phyloP scores from a whole-genome alignment of 2,113 vertebrate species.

The Ptychochromis oligacanthus region DNA sequence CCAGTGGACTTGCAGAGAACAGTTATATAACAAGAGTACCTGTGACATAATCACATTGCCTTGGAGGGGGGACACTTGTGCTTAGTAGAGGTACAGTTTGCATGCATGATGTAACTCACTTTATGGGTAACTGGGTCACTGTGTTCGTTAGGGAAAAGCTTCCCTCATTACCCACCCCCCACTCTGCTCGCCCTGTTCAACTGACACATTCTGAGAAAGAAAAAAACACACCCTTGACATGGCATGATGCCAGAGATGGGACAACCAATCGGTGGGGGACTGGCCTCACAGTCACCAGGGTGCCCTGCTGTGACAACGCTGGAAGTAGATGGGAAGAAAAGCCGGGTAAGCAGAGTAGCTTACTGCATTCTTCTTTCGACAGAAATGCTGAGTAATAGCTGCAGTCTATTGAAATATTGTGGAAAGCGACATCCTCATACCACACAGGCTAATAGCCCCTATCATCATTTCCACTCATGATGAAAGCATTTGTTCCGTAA shows the following conservation, averaged over 20 bases:
- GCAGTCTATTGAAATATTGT: slow-evolving; percentile 33
- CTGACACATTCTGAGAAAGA: slow-evolving; percentile 72
- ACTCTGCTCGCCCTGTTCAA: slow-evolving; percentile 18
- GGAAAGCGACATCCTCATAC: slow-evolving; percentile 21
- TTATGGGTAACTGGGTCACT: slow-evolving; percentile 82
- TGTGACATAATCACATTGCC: slow-evolving; percentile 79
- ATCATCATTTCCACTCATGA: slow-evolving; percentile 45
- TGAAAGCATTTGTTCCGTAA: slow-evolving; percentile 48
- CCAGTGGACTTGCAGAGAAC: slow-evolving; percentile 75
- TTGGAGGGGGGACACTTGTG: slow-evolving; percentile 65
- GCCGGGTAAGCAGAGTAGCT: slow-evolving; percentile 26
- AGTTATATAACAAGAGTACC: slow-evolving; percentile 78
- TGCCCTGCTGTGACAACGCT: slow-evolving; percentile 34
- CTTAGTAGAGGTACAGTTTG: slow-evolving; percentile 66
- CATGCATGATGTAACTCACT: slow-evolving; percentile 73
- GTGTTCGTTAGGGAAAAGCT: slow-evolving; percentile 74
- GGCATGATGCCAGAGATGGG: slow-evolving; percentile 55
- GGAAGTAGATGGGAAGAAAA: slow-evolving; percentile 25
- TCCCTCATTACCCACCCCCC: slow-evolving; percentile 56
- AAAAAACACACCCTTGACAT: slow-evolving; percentile 54
- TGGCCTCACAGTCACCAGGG: slow-evolving; percentile 51
- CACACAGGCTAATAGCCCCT: slow-evolving; percentile 15
- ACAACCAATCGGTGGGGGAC: slow-evolving; percentile 37
- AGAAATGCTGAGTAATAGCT: slow-evolving; percentile 55
- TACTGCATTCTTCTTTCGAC: slow-evolving; percentile 27